Base-by-base conservation (phyloP, 2,113 vertebrate genomes). In the Chaenocephalus aceratus region DNA sequence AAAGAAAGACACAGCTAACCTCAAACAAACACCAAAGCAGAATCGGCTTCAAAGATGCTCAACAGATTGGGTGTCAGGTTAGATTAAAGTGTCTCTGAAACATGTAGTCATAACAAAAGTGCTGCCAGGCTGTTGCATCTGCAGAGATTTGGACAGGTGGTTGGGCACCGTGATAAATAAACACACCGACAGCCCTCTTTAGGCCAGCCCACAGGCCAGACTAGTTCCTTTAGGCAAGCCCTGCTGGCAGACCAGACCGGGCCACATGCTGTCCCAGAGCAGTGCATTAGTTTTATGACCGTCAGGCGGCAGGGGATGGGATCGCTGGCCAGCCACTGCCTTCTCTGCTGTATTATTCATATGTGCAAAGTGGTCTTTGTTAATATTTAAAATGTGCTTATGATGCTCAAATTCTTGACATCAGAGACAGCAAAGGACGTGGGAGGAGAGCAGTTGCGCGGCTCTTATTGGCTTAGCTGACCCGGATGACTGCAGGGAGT, bases 331-430 rank as follows among this genome's bases (percentile, higher is more conserved):
- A 89, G 91, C 90, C 89, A 67, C 90, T 93, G 91, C 87, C 93
- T 89, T 92, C 85, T 85, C 78, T 93, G 86, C 91, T 96, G 90
- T 95, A 95, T 95, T 95, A 96, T 96, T 95, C 93, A 96, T 95
- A 89, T 18, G 84, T 89, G 92, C 94, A 96, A 96, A 96, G 95
- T 95, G 94, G 94, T 94, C 92, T 91, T 94, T 90, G 94, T 96
- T 95, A 96, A 96, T 96, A 95, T 96, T 96, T 96, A 94, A 95
- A 94, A 94, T 88, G 93, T 94, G 93, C 95, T 96, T 94, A 95
- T 92, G 93, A 95, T 94, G 92, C 93, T 91, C 88, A 86, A 93
- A 93, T 88, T 82, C 87, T 90, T 91, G 85, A 91, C 87, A 87
- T 86, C 70, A 86, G 88, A 89, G 78, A 86, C 73, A 62, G 86